phyloP scores from a whole-genome alignment of 2,797 vertebrate species.

The Hypotaenidia okinawae region DNA sequence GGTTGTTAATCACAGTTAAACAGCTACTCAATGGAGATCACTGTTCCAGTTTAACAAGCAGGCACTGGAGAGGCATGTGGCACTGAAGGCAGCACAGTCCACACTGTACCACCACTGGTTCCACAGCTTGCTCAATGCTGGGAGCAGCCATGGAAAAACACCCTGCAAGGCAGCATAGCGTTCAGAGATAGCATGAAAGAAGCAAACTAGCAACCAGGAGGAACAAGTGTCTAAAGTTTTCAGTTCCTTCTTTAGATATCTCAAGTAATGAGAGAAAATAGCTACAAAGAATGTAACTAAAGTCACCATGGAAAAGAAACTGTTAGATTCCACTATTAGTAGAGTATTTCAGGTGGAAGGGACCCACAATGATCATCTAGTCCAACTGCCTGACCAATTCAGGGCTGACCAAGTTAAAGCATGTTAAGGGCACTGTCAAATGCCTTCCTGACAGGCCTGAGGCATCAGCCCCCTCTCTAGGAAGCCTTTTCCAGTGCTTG shows the following conservation, averaged over 20 bases:
- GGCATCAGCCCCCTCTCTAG: too few species aligned
- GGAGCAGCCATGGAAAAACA: not conserved
- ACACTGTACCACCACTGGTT: not conserved
- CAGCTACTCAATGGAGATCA: not conserved
- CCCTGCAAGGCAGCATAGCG: not conserved
- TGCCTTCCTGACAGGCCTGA: too few species aligned
- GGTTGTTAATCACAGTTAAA: constrained; percentile 4
- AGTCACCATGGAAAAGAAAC: not conserved
- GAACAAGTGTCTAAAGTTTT: not conserved
- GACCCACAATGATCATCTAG: not conserved
- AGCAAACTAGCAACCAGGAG: not conserved
- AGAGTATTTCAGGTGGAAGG: not conserved
- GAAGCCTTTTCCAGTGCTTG: not conserved
- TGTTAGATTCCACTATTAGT: not conserved
- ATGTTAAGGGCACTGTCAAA: too few species aligned
- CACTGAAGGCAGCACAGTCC: not conserved
- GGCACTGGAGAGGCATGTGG: not conserved
- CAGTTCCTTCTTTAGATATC: not conserved
- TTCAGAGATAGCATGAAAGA: not conserved
- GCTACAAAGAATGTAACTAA: not conserved
- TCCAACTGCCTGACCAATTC: not conserved
- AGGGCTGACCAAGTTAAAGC: too few species aligned
- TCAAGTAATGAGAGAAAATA: not conserved
- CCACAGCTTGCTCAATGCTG: not conserved
- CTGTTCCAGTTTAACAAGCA: not conserved